Percentiles rank a stretch among this genome's conserved stretches.
Evolutionary conservation across 1,140 invertebrate genomes (phyloP).

Genomic region (Reticulitermes speratus): DNA sequence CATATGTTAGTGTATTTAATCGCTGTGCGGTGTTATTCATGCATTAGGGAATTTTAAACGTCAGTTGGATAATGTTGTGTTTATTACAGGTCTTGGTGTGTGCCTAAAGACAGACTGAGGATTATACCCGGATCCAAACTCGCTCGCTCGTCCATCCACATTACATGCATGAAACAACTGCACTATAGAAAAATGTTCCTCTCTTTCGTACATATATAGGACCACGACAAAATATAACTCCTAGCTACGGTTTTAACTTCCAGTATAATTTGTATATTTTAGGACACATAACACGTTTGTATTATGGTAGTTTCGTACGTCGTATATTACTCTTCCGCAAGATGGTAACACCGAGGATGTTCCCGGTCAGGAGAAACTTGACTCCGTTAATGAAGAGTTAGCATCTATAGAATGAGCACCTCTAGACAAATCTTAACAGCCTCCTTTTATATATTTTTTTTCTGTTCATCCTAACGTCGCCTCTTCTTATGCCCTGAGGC

Average conservation of each 20-base stretch:
- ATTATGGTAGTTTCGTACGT: too few relatives aligned
- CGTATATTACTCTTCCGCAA: neutral
- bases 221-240: neutral
- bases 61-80: too few relatives aligned
- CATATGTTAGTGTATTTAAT: too few relatives aligned
- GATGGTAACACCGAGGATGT: neutral
- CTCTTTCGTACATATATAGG: neutral
- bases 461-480: neutral
- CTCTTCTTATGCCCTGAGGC: neutral
- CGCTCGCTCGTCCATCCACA: neutral
- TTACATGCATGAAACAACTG: neutral
- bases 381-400: conserved; percentile 19
- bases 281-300: neutral
- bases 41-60: too few relatives aligned
- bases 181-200: neutral
- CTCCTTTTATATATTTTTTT: neutral
- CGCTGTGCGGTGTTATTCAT: too few relatives aligned
- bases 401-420: neutral
- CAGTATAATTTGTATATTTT: conserved; percentile 7
- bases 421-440: neutral
- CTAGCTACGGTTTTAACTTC: neutral
- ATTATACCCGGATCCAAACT: neutral
- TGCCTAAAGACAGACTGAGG: too few relatives aligned
- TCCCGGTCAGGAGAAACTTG: neutral
- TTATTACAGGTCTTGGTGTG: too few relatives aligned